phyloP scores from a whole-genome alignment of 2,888 invertebrate species.

The Eueremaeus valkanovi region DNA sequence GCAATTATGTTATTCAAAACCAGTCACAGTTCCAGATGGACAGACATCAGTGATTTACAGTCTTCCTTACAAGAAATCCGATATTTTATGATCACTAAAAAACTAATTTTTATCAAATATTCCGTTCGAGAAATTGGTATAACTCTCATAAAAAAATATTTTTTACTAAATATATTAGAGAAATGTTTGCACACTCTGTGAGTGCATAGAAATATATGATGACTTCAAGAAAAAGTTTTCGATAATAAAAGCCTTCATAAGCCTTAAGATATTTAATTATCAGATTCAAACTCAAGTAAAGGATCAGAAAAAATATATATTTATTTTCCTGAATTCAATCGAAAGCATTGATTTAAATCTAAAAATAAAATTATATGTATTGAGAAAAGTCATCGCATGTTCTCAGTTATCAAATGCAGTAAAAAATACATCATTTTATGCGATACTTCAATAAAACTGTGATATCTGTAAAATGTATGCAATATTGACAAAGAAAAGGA shows the following conservation, averaged over 20 bases:
- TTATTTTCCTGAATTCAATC: slow-evolving; percentile 23
- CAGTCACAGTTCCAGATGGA: slow-evolving; percentile 16
- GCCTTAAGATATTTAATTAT: slow-evolving; percentile 24
- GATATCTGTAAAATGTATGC: slow-evolving; percentile 2
- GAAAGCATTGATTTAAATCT: background rate
- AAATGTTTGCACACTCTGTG: background rate
- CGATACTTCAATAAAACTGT: slow-evolving; percentile 7
- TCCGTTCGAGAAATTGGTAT: background rate
- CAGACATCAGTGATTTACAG: slow-evolving; percentile 26
- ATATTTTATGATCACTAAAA: slow-evolving; percentile 23
- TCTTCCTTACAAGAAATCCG: slow-evolving; percentile 29
- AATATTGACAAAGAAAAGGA: slow-evolving; percentile 2
- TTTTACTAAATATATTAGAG: background rate
- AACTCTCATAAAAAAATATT: background rate
- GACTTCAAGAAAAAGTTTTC: slow-evolving; percentile 15
- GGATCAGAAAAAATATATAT: too few species aligned
- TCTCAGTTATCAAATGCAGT: background rate
- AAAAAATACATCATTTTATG: background rate
- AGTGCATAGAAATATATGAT: slow-evolving; percentile 14
- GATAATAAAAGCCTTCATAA: slow-evolving; percentile 26
- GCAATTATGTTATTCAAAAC: slow-evolving; percentile 23
- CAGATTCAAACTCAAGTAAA: slow-evolving; percentile 11
- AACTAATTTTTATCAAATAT: slow-evolving; percentile 17
- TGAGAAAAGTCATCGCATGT: slow-evolving; percentile 9
- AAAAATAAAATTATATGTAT: background rate